A percentile compares a stretch with the other conserved stretches of the same genome.
phyloP scores from a whole-genome alignment of 1,140 invertebrate species.

The Procambarus virginalis region DNA sequence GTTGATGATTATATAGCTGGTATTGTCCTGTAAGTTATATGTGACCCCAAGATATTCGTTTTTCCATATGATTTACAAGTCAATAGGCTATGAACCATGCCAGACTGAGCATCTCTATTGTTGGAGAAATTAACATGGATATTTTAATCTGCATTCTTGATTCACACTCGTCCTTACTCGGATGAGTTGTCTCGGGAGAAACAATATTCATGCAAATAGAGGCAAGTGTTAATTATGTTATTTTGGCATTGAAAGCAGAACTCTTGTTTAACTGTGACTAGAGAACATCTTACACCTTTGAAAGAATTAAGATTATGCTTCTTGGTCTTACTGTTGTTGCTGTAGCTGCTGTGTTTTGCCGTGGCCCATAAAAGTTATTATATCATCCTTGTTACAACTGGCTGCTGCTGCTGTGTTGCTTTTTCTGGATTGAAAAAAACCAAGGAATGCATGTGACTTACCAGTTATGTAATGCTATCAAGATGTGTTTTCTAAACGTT shows the following conservation, averaged over 20 bases:
- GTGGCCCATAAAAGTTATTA: not conserved
- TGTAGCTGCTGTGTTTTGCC: not conserved
- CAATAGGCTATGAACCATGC: conserved; percentile 43
- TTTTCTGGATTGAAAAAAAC: not conserved
- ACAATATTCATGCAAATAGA: not conserved
- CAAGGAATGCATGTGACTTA: not conserved
- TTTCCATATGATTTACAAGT: conserved; percentile 6
- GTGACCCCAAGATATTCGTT: not conserved
- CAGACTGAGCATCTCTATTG: conserved; percentile 12
- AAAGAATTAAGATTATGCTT: not conserved
- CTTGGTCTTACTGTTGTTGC: not conserved
- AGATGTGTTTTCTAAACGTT: not conserved
- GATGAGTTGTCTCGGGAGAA: not conserved
- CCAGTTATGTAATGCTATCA: not conserved
- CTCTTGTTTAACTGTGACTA: no score
- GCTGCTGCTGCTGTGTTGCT: conserved; percentile 27
- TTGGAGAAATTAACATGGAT: not conserved
- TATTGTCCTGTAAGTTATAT: conserved; percentile 30
- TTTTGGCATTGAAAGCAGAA: not conserved
- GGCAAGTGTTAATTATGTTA: not conserved
- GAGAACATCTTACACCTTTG: not conserved
- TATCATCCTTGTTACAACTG: conserved; percentile 7
- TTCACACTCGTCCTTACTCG: not conserved
- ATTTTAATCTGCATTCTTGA: not conserved
- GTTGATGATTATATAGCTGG: conserved; percentile 31